Conservation (phyloP, 2,888 invertebrate genomes). For the Drosophila anomelani region DNA sequence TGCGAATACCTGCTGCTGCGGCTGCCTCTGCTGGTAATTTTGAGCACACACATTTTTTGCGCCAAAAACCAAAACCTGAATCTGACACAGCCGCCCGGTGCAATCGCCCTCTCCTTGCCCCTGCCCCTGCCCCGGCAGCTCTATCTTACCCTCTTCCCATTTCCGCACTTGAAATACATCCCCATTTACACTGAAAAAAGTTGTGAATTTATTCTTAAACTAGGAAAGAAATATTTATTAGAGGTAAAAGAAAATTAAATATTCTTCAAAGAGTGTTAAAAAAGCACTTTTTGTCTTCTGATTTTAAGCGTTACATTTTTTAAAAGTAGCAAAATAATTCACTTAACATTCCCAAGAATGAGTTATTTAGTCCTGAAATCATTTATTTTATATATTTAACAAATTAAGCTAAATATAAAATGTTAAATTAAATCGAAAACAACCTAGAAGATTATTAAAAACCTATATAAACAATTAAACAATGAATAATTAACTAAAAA, state of each 20-base stretch:
- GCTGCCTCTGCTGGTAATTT: slow-evolving; percentile 46
- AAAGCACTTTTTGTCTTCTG: not conserved
- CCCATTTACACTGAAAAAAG: slow-evolving; percentile 16
- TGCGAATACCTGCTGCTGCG: slow-evolving; percentile 61
- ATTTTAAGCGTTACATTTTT: not conserved
- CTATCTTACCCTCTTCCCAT: slow-evolving; percentile 29
- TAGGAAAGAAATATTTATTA: not conserved
- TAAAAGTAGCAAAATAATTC: not conserved
- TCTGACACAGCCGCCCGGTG: slow-evolving; percentile 60
- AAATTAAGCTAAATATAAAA: too few species aligned
- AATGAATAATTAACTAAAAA: too few species aligned
- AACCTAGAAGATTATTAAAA: too few species aligned
- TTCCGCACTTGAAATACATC: slow-evolving; percentile 50
- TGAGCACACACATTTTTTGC: slow-evolving; percentile 69
- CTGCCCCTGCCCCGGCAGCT: slow-evolving; percentile 15
- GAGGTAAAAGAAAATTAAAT: not conserved
- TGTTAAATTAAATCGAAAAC: too few species aligned
- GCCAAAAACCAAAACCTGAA: slow-evolving; percentile 75
- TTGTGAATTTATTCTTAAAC: not conserved
- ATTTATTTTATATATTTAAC: too few species aligned
- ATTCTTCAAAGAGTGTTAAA: too few species aligned
- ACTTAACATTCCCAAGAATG: not conserved
- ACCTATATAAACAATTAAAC: too few species aligned
- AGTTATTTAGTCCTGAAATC: not conserved
- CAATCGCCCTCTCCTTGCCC: slow-evolving; percentile 15